Percentiles rank a stretch among this genome's conserved stretches.
These are phyloP conservation scores for Luscinia megarhynchos DNA, from an alignment of 2,797 vertebrate species.

Conservation along the genomic window DNA sequence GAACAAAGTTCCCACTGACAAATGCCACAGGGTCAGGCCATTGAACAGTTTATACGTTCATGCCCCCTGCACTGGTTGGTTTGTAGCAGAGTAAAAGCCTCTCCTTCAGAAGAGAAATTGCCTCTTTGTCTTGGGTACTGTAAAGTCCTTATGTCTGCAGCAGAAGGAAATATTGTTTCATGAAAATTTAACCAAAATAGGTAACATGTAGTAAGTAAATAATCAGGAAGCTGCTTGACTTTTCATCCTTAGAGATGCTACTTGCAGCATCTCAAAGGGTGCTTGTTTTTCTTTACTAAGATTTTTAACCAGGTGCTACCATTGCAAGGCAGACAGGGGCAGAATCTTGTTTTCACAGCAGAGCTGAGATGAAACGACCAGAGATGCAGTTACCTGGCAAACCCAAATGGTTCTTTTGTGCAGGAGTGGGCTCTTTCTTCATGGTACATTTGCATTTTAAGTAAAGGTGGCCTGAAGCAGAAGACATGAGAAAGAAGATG, in stretches of 20 bases:
- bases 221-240: background rate
- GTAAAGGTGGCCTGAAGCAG: background rate
- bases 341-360: background rate
- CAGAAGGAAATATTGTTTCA: background rate
- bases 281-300: background rate
- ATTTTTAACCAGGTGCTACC: background rate
- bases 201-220: background rate
- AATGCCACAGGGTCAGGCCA: background rate
- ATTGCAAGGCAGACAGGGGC: background rate
- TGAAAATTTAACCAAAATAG: background rate
- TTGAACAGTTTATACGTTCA: background rate
- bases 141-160: background rate
- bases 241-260: background rate
- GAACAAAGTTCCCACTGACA: background rate
- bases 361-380: background rate
- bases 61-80: background rate
- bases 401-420: background rate
- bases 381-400: background rate
- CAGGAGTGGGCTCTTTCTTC: background rate
- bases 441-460: accelerated
- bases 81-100: background rate
- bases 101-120: background rate
- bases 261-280: background rate
- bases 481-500: background rate
- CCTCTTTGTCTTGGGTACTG: background rate